phyloP scores from a whole-genome alignment of 1,140 invertebrate species.

The Oppia nitens region DNA sequence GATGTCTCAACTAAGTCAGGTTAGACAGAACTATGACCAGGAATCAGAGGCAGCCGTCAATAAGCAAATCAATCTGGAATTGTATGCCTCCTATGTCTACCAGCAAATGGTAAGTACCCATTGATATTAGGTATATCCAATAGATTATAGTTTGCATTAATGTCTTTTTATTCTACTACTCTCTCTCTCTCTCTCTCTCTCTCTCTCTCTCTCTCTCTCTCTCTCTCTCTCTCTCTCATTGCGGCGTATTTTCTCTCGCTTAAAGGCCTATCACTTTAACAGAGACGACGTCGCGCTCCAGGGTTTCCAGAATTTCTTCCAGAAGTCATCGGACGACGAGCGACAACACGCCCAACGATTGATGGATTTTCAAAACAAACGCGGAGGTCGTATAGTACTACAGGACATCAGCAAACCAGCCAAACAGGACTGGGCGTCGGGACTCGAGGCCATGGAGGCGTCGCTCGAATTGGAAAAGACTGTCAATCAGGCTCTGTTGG shows the following conservation, averaged over 20 bases:
- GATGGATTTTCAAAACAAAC: conserved; percentile 43
- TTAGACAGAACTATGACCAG: conserved; percentile 55
- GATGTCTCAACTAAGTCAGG: conserved; percentile 23
- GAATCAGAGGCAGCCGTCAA: conserved; percentile 61
- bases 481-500: conserved; percentile 38
- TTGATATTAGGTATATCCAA: neutral
- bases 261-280: conserved; percentile 37
- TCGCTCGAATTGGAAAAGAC: conserved; percentile 41
- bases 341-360: conserved; percentile 43
- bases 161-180: neutral
- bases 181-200: neutral
- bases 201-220: neutral
- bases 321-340: conserved; percentile 41
- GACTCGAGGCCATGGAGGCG: conserved; percentile 38
- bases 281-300: conserved; percentile 46
- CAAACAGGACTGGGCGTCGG: conserved; percentile 37
- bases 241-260: neutral
- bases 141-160: neutral
- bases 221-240: neutral
- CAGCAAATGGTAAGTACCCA: conserved; percentile 41
- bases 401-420: conserved; percentile 31
- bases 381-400: conserved; percentile 31
- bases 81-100: conserved; percentile 42
- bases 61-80: conserved; percentile 72
- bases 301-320: conserved; percentile 40